phyloP scores from a whole-genome alignment of 92 coral and sea anemone genomes.

The Epizoanthus illoricatus region DNA sequence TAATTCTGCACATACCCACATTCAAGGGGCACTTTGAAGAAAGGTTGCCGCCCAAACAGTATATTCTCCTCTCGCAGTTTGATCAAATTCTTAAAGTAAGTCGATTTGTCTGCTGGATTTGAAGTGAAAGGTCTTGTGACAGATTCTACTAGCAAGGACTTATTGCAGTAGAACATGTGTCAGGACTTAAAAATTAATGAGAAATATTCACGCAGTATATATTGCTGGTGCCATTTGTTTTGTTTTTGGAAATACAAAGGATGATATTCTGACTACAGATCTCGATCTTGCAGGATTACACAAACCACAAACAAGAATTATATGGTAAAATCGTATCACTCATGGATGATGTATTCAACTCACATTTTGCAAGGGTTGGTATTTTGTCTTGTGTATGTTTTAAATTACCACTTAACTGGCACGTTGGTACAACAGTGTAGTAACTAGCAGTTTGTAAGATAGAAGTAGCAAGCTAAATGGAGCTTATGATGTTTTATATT shows the following conservation, averaged over 20 bases:
- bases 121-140: background rate
- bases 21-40: conserved; percentile 95
- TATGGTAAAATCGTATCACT: conserved; percentile 80
- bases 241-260: background rate
- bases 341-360: conserved; percentile 84
- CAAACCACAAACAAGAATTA: conserved; percentile 86
- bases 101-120: background rate
- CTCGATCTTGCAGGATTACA: conserved; percentile 73
- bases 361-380: conserved; percentile 76
- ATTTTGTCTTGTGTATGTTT: background rate
- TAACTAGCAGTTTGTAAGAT: background rate
- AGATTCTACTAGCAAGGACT: no score
- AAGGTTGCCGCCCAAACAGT: conserved; percentile 93
- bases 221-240: background rate
- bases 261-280: background rate
- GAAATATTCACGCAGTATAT: no score
- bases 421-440: no score
- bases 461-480: background rate
- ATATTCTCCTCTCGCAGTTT: conserved; percentile 89
- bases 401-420: background rate
- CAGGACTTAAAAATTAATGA: no score
- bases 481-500: no score
- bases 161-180: no score
- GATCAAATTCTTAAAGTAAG: conserved; percentile 95
- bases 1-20: conserved; percentile 86